Conservation (phyloP, 2,113 vertebrate genomes). For the Nicator chloris region DNA sequence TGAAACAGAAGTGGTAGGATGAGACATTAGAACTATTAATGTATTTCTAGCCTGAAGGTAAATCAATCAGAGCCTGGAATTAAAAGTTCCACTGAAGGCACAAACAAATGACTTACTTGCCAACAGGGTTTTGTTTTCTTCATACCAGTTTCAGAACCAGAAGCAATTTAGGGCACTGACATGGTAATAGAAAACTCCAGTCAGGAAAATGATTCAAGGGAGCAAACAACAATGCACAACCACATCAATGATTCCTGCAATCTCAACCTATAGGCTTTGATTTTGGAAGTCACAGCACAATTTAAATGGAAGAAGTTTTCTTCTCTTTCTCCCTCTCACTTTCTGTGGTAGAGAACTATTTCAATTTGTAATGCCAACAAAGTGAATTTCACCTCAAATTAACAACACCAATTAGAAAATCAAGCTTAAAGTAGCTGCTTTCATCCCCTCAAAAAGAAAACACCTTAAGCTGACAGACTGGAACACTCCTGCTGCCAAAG, state of each 20-base stretch:
- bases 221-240: background rate
- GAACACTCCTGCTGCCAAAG: background rate
- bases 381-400: background rate
- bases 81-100: background rate
- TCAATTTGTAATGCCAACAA: background rate
- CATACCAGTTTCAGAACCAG: background rate
- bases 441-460: background rate
- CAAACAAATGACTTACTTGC: background rate
- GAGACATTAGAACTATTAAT: background rate
- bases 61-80: conserved; percentile 28
- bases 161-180: background rate
- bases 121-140: background rate
- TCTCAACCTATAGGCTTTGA: background rate
- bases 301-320: background rate
- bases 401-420: background rate
- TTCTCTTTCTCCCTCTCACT: background rate
- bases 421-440: background rate
- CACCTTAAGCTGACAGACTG: background rate
- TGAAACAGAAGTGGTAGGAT: background rate
- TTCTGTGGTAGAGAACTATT: background rate
- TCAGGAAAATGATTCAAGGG: background rate
- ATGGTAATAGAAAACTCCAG: background rate
- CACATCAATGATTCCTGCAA: background rate
- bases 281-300: background rate
- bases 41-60: conserved; percentile 16